Evolutionary conservation across 2,888 invertebrate genomes (phyloP).

Genomic region (Lydus trimaculatus): DNA sequence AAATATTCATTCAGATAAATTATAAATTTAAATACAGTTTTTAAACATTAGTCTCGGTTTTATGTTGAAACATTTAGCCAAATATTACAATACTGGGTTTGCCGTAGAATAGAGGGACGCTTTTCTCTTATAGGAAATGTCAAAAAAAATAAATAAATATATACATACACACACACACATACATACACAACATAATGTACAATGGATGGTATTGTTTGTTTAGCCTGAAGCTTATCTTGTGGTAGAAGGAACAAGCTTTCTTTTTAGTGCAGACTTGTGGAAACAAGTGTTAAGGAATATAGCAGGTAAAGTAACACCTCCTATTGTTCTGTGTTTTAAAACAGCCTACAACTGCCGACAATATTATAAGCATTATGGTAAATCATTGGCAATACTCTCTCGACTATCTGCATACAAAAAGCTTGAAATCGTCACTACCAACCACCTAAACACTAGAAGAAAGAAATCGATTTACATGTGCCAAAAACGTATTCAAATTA

Average conservation of each 20-base stretch:
- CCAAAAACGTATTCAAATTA: conserved; percentile 58
- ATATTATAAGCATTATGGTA: conserved; percentile 55
- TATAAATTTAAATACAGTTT: conserved; percentile 12
- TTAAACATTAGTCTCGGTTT: not conserved
- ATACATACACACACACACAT: not conserved
- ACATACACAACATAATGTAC: conserved; percentile 17
- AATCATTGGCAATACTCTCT: conserved; percentile 42
- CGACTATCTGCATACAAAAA: conserved; percentile 54
- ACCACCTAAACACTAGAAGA: conserved; percentile 17
- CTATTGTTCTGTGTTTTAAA: conserved; percentile 49
- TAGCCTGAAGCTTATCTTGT: conserved; percentile 21
- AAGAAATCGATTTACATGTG: conserved; percentile 50
- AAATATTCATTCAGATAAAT: conserved; percentile 6
- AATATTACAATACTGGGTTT: conserved; percentile 5
- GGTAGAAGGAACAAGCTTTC: conserved; percentile 19
- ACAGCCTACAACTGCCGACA: conserved; percentile 45
- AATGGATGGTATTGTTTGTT: conserved; percentile 27
- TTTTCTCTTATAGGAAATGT: not conserved
- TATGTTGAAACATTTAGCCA: not conserved
- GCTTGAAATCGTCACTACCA: conserved; percentile 13
- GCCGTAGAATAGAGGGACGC: not conserved
- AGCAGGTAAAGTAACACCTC: conserved; percentile 48
- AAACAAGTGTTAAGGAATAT: conserved; percentile 42
- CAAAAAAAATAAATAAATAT: not conserved
- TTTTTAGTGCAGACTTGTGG: conserved; percentile 26